Conservation (phyloP, 2,797 vertebrate genomes). For the Catamblyrhynchus diadema region DNA sequence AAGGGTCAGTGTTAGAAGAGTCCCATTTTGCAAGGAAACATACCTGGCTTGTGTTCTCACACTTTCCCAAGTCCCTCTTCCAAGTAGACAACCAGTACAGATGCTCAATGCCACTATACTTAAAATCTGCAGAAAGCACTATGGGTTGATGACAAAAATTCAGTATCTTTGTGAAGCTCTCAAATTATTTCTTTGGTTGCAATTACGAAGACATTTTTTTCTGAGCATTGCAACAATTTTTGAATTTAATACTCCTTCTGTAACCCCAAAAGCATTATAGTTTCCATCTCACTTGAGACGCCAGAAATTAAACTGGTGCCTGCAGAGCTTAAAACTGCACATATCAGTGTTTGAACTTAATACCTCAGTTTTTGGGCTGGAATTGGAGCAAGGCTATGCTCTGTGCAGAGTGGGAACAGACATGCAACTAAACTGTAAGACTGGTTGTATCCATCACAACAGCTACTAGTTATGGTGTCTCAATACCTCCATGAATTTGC, state of each 20-base stretch:
- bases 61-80: neutral
- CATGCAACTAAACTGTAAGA: neutral
- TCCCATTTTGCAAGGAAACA: neutral
- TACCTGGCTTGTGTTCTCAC: neutral
- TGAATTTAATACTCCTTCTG: neutral
- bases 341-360: neutral
- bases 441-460: neutral
- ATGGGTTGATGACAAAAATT: neutral
- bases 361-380: neutral
- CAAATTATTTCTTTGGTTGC: neutral
- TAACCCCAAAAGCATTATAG: neutral
- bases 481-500: neutral
- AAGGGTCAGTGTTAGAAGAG: neutral
- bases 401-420: neutral
- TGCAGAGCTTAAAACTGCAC: neutral
- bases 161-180: neutral
- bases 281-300: neutral
- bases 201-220: neutral
- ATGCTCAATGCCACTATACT: neutral
- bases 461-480: neutral
- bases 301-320: neutral
- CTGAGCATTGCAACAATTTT: neutral
- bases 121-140: neutral
- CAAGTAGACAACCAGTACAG: neutral
- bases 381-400: neutral